Conservation (phyloP, 2,113 vertebrate genomes). For the Trachemys scripta region DNA sequence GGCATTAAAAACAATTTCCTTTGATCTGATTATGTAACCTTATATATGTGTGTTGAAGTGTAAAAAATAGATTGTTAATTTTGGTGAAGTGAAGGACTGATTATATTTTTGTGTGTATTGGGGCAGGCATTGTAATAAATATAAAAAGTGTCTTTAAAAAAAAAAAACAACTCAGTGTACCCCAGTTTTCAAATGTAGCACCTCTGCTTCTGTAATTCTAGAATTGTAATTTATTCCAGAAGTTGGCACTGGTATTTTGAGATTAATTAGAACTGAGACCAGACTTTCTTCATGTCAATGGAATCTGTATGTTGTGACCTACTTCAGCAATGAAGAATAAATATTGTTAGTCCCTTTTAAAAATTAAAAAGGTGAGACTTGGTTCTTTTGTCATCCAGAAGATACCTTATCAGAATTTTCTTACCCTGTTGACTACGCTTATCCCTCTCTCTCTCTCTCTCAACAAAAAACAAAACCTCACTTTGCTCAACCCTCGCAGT, state of each 20-base stretch:
- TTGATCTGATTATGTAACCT: no score
- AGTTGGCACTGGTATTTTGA: not conserved
- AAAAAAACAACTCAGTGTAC: not conserved
- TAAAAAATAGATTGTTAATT: no score
- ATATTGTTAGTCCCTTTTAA: not conserved
- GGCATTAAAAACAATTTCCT: no score
- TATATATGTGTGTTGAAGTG: no score
- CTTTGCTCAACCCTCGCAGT: not conserved
- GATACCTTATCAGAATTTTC: not conserved
- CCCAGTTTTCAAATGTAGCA: not conserved
- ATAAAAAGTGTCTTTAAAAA: no score
- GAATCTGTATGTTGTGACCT: not conserved
- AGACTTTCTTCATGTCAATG: not conserved
- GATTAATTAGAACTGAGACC: not conserved
- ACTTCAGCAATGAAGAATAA: not conserved
- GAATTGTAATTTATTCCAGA: not conserved
- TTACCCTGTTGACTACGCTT: not conserved
- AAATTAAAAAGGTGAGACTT: not conserved
- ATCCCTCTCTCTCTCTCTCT: not conserved
- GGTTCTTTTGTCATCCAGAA: not conserved
- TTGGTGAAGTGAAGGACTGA: no score
- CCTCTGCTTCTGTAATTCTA: not conserved
- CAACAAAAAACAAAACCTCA: not conserved
- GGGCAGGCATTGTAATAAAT: no score
- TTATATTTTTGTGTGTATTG: no score